phyloP scores from a whole-genome alignment of 2,797 vertebrate genomes.

The Otus scops region DNA sequence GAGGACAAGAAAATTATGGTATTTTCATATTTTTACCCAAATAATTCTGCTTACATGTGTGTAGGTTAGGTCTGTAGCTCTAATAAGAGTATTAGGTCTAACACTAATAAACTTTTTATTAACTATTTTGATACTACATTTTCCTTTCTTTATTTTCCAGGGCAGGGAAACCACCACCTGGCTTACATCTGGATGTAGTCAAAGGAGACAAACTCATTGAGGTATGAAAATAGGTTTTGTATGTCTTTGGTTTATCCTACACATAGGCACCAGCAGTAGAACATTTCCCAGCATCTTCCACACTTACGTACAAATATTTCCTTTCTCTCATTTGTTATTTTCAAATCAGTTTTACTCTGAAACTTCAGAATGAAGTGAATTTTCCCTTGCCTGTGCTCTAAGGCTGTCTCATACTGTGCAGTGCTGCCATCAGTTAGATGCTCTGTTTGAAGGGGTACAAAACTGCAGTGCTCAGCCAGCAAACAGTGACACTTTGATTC shows the following conservation, averaged over 20 bases:
- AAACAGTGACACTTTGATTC: background rate
- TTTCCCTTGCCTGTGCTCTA: background rate
- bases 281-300: background rate
- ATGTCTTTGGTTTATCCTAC: background rate
- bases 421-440: background rate
- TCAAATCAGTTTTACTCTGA: background rate
- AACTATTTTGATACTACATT: background rate
- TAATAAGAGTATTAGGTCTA: background rate
- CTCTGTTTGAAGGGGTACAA: background rate
- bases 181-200: conserved; percentile 96
- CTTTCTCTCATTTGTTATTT: background rate
- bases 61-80: background rate
- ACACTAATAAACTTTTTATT: background rate
- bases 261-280: background rate
- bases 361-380: background rate
- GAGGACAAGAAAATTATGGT: background rate
- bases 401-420: background rate
- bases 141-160: conserved; percentile 73
- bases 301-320: background rate
- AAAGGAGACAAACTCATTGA: conserved; percentile 98
- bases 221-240: conserved; percentile 78
- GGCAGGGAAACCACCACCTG: conserved; percentile 97
- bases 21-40: background rate
- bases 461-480: background rate
- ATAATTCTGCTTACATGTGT: background rate